These are phyloP conservation scores for Holcopasites calliopsidis DNA, from an alignment of 1,140 invertebrate genomes.

Conservation along the genomic window DNA sequence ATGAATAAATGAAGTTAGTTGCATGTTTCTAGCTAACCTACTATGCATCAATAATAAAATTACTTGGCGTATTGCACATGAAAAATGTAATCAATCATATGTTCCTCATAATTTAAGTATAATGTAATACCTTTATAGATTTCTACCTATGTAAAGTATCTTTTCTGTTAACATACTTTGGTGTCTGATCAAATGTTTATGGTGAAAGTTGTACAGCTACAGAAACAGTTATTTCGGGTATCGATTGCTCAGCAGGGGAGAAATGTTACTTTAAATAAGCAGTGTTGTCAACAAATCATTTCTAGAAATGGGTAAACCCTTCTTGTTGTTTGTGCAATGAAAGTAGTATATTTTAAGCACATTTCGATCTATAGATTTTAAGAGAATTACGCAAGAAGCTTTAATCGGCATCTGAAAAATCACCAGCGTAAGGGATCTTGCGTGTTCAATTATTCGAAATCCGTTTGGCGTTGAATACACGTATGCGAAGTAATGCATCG, in stretches of 20 bases:
- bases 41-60: background rate
- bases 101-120: background rate
- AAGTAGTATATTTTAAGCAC: background rate
- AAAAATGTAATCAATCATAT: background rate
- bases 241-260: too few relatives aligned
- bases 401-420: too few relatives aligned
- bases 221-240: background rate
- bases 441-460: constrained; percentile 11
- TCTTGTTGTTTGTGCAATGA: constrained; percentile 1
- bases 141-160: background rate
- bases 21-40: background rate
- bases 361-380: too few relatives aligned
- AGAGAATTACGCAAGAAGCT: background rate
- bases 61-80: background rate
- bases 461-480: background rate
- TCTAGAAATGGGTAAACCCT: background rate
- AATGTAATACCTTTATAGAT: background rate
- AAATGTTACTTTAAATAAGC: background rate
- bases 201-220: background rate
- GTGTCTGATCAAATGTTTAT: background rate
- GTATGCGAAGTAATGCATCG: background rate
- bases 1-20: constrained; percentile 6
- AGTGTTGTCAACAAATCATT: constrained; percentile 29
- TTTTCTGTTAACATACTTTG: background rate
- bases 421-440: too few relatives aligned